Evolutionary conservation across 53 echinoderm and acorn worm species (phyloP), one percentile per base, ranked within the genome.

Genomic region (Antedon mediterranea): DNA sequence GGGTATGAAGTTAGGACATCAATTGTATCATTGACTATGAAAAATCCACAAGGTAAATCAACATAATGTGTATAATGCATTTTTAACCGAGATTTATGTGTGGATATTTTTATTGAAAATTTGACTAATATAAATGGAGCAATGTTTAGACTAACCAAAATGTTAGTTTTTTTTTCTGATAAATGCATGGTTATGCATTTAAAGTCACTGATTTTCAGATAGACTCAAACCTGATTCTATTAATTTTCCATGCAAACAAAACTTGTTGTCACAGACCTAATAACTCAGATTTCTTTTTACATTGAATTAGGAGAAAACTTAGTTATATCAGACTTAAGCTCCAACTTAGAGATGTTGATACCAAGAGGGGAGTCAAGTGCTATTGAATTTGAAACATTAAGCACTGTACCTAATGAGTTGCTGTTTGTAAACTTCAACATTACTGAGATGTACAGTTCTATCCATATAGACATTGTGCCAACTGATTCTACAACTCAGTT

Each of bases 381-480:
- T 73, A 78, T 88, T 32, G 77, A 79, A 44, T 80, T 88, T 80
- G 90, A 88, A 26, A 85, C 82, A 27, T 71, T 83, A 43, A 78
- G 71, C 0, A 85, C 85, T 18, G 79, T 76, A 42, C 73, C 72
- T 34, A 15, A 80, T 30, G 74, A 83, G 72, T 37, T 82, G 33
- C 79, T 82, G 30, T 81, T 77, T 6, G 34, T 90, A 31, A 79
- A 82, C 34, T 90, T 90, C 81, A 90, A 90, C 70, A 43, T 88
- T 5, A 83, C 88, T 0, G 88, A 88, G 11, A 76, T 85, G 28
- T 82, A 88, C 81, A 90, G 85, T 28, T 90, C 90, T 31, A 82
- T 90, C 7, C 90, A 90, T 57, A 90, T 90, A 27, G 85, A 90
- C 34, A 88, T 90, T 37, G 73, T 82, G 15, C 86, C 85, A 6